Conservation (phyloP, 2,888 invertebrate species). For the Lissocephala sabroskyi region DNA sequence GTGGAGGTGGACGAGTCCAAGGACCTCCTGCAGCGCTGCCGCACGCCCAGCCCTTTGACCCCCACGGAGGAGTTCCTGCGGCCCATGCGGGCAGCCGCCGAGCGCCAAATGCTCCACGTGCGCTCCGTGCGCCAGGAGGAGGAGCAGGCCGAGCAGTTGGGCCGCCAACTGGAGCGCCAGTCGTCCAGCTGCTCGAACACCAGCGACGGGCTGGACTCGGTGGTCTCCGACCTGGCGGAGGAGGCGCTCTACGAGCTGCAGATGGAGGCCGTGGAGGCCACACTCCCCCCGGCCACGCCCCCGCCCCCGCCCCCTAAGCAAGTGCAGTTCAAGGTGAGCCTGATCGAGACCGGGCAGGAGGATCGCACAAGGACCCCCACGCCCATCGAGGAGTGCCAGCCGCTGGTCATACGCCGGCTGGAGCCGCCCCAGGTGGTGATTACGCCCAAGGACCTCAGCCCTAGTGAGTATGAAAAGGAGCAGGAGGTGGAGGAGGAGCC, state of each 20-base stretch:
- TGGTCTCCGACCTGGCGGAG: conserved; percentile 67
- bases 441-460: conserved; percentile 15
- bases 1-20: conserved; percentile 45
- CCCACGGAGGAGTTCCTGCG: conserved; percentile 52
- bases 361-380: conserved; percentile 7
- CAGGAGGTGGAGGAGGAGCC: too few species aligned
- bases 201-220: conserved; percentile 68
- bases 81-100: conserved; percentile 57
- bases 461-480: conserved; percentile 55
- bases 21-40: conserved; percentile 32
- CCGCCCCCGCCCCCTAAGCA: conserved; percentile 19
- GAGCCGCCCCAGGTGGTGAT: conserved; percentile 47
- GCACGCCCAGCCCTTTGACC: conserved; percentile 53
- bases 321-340: conserved; percentile 41
- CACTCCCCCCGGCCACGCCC: background rate
- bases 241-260: conserved; percentile 65
- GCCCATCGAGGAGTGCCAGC: conserved; percentile 10
- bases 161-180: conserved; percentile 43
- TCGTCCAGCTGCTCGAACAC: conserved; percentile 65
- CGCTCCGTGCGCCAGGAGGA: conserved; percentile 63
- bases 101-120: conserved; percentile 52
- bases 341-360: background rate
- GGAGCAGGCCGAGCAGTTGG: conserved; percentile 31
- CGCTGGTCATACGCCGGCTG: conserved; percentile 46
- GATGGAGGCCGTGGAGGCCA: conserved; percentile 55